Base-by-base conservation (phyloP, 2,113 vertebrate species). In the Prietella phreatophila region DNA sequence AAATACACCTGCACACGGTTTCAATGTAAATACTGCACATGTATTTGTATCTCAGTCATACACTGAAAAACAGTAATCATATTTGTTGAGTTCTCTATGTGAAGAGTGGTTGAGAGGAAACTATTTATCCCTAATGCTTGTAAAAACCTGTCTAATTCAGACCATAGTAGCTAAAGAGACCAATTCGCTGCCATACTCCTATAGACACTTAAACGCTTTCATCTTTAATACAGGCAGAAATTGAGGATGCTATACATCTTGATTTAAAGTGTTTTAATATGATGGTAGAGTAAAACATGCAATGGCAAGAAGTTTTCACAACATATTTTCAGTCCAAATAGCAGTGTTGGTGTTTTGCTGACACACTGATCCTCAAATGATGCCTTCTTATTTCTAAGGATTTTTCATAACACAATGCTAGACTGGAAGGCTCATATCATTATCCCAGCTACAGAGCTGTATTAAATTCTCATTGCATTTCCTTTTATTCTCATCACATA, bases 81-180 rank as follows among this genome's bases (percentile, higher is more conserved):
- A 87, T 90, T 90, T 87, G 82, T 85, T 87, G 82, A 86, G 84
- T 82, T 80, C 80, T 85, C 75, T 61, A 85, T 82, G 75, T 75
- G 56, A 76, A 88, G 50, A 79, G 82, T 50, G 25, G 61, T 87
- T 65, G 73, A 86, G 60, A 85, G 56, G 61, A 86, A 80, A 47
- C 61, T 58, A 88, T 83, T 75, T 87, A 85, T 55, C 67, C 87
- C n/a, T 69, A 53, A 84, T 69, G 60, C 36, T 14, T 83, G 63
- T 42, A 73, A 73, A 80, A 86, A n/a, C 30, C 73, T 78, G 14
- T 86, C 47, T 55, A 36, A 79, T 53, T 79, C 58, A 69, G 89
- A 82, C 22, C 60, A 78, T n/a, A 56, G 33, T 81, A 69, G 67
- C 69, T 90, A 78, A 84, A 88, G 42, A 69, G 78, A 85, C 67